phyloP scores from a whole-genome alignment of 2,888 invertebrate genomes.

The Sarcophaga subvicina region DNA sequence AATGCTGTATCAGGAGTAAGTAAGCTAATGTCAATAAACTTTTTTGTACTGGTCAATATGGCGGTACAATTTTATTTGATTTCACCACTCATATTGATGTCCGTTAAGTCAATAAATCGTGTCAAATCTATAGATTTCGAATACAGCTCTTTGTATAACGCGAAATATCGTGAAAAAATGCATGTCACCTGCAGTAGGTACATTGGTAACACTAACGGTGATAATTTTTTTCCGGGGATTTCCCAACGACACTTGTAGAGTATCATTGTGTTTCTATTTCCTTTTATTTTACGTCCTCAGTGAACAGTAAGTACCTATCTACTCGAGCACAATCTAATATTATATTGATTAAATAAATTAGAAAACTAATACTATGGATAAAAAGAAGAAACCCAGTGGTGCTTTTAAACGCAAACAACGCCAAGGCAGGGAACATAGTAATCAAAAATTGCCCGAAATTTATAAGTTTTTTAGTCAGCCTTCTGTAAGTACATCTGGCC shows the following conservation, averaged over 20 bases:
- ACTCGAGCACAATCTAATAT: conserved; percentile 37
- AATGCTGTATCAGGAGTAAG: too few species aligned
- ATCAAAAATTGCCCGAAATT: conserved; percentile 19
- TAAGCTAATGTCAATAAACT: too few species aligned
- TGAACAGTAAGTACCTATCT: too few species aligned
- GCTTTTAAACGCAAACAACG: conserved; percentile 43
- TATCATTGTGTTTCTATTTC: conserved; percentile 26
- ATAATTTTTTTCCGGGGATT: neutral
- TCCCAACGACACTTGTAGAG: conserved; percentile 4
- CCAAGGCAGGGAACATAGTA: too few species aligned
- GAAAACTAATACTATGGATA: conserved; percentile 39
- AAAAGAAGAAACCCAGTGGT: conserved; percentile 38
- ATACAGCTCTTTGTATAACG: conserved; percentile 33
- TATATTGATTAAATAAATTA: conserved; percentile 38
- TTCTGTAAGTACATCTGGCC: too few species aligned
- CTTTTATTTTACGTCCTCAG: too few species aligned
- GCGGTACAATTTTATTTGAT: too few species aligned
- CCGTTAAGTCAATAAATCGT: conserved; percentile 48
- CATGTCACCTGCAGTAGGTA: conserved; percentile 38
- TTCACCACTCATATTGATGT: too few species aligned
- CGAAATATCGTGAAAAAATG: too few species aligned
- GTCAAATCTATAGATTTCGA: conserved; percentile 46
- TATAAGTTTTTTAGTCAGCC: neutral
- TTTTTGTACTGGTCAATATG: too few species aligned
- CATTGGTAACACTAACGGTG: neutral